Evolutionary conservation across 2,113 vertebrate genomes (phyloP).

Genomic region (Pelvicachromis taeniatus): DNA sequence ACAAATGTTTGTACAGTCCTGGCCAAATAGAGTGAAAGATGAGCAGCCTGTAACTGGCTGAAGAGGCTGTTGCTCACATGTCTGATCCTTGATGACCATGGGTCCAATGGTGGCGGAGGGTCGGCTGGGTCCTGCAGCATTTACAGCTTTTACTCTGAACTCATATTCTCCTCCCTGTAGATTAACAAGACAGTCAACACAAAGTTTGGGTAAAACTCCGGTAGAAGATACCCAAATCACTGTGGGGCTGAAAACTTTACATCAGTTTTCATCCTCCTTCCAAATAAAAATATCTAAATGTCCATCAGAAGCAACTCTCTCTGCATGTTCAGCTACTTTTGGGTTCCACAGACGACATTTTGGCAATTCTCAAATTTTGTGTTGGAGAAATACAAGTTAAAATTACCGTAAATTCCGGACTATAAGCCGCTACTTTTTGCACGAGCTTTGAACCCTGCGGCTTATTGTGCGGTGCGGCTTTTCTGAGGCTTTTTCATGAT

Average conservation of each 20-base stretch:
- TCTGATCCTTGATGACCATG: constrained; percentile 91
- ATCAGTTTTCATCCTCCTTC: background rate
- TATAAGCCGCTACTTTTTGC: too few relatives aligned
- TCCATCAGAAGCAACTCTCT: background rate
- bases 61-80: constrained; percentile 78
- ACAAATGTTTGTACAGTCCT: background rate
- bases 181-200: background rate
- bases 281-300: too few relatives aligned
- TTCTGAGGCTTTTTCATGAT: too few relatives aligned
- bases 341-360: background rate
- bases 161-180: constrained; percentile 91
- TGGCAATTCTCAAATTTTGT: background rate
- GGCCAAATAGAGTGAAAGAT: background rate
- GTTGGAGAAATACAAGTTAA: background rate
- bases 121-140: constrained; percentile 89
- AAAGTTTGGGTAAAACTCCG: accelerated
- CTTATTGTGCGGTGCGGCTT: too few relatives aligned
- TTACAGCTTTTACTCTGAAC: constrained; percentile 97
- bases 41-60: background rate
- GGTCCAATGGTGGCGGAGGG: constrained; percentile 91
- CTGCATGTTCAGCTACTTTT: background rate
- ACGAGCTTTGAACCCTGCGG: too few relatives aligned
- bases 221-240: background rate
- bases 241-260: background rate
- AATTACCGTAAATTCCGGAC: too few relatives aligned